These are phyloP conservation scores for Agraylea sexmaculata DNA, from an alignment of 1,140 invertebrate species.

Conservation along the genomic window DNA sequence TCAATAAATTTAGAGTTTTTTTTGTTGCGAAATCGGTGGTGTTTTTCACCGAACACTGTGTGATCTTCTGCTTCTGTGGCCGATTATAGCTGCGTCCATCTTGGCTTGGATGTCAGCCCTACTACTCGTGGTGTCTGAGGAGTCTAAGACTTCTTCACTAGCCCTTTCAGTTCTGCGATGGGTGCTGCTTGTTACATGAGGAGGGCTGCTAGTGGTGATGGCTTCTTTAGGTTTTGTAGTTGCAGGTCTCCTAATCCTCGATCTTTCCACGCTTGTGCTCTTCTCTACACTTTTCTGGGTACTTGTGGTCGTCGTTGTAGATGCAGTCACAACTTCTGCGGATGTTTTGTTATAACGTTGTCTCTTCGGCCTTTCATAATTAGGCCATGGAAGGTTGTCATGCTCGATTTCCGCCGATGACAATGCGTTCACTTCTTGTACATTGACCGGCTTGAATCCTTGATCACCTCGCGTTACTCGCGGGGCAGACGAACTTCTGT, in stretches of 20 bases:
- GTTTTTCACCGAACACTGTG: too few relatives aligned
- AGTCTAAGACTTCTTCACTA: constrained; percentile 16
- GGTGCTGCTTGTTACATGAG: constrained; percentile 4
- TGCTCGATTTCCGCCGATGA: constrained; percentile 6
- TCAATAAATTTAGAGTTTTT: constrained; percentile 10
- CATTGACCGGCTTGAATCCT: constrained; percentile 17
- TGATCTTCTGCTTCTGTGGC: too few relatives aligned
- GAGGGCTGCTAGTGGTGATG: constrained; percentile 1
- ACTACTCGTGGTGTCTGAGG: background rate
- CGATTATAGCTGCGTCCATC: constrained; percentile 20
- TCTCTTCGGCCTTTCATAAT: background rate
- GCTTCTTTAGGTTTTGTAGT: constrained; percentile 7
- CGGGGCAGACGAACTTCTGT: constrained; percentile 4
- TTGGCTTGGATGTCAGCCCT: constrained; percentile 9
- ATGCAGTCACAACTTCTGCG: constrained; percentile 7
- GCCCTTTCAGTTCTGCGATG: constrained; percentile 16
- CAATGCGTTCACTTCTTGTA: constrained; percentile 18
- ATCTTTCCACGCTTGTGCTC: constrained; percentile 18
- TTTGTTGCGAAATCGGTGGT: too few relatives aligned
- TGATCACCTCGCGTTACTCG: constrained; percentile 12
- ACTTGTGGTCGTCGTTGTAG: constrained; percentile 24
- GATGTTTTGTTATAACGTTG: background rate
- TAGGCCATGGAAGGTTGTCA: constrained; percentile 1
- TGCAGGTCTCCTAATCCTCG: constrained; percentile 18
- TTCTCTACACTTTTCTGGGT: constrained; percentile 21